These are phyloP conservation scores for Lynx canadensis DNA, from an alignment of 2,113 vertebrate genomes.

Conservation along the genomic window DNA sequence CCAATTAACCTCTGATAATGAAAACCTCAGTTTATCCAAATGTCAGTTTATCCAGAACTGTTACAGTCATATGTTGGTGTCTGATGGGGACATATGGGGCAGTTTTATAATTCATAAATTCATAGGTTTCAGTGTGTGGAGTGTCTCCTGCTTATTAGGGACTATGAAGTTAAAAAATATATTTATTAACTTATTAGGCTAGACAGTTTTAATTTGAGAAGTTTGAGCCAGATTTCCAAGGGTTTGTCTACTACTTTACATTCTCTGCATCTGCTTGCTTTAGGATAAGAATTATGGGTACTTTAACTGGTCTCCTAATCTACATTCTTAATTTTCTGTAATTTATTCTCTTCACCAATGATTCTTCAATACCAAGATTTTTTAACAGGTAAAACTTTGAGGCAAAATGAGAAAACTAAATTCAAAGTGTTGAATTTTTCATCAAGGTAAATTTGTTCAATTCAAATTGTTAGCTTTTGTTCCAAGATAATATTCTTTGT, in stretches of 20 bases:
- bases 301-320: not conserved
- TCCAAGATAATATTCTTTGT: constrained; percentile 28
- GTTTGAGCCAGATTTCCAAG: not conserved
- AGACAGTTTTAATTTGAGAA: constrained; percentile 36
- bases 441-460: constrained; percentile 4
- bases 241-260: not conserved
- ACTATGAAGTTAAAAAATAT: not conserved
- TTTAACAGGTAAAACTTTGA: constrained; percentile 27
- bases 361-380: not conserved
- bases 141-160: not conserved
- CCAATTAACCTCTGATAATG: not conserved
- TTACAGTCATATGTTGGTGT: not conserved
- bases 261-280: not conserved
- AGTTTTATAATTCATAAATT: constrained; percentile 25
- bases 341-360: constrained; percentile 24
- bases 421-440: constrained; percentile 53
- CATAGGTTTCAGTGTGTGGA: not conserved
- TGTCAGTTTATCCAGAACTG: not conserved
- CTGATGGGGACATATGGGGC: not conserved
- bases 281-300: constrained; percentile 4
- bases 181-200: not conserved
- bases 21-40: constrained; percentile 9
- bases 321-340: not conserved
- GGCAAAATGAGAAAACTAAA: constrained; percentile 30
- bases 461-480: constrained; percentile 50